Conservation (phyloP, 2,113 vertebrate genomes). For the Todiramphus saurophagus region DNA sequence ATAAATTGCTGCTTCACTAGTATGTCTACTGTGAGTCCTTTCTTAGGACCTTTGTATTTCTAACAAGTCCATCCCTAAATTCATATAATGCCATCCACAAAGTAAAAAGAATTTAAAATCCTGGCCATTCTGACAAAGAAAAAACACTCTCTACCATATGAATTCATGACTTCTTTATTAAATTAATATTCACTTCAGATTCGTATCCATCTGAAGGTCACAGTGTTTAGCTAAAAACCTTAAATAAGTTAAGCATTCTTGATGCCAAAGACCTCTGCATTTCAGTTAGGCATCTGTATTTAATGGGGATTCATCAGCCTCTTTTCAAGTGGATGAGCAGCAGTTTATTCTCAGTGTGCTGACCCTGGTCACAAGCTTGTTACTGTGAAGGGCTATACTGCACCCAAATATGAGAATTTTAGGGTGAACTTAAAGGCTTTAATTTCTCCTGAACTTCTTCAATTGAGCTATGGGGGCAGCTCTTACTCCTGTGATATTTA, state of each 20-base stretch:
- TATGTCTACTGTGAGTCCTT: too few relatives aligned
- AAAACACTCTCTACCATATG: neutral
- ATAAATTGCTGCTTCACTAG: too few relatives aligned
- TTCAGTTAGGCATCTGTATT: neutral
- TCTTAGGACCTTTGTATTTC: too few relatives aligned
- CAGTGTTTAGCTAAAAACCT: neutral
- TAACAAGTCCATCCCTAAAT: neutral
- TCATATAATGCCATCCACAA: neutral
- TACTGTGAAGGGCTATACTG: neutral
- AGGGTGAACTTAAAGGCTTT: neutral
- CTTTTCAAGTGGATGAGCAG: neutral
- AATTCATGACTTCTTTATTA: neutral
- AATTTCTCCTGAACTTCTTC: neutral
- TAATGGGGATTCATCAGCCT: neutral
- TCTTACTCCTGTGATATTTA: neutral
- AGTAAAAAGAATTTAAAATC: neutral
- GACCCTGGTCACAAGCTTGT: neutral
- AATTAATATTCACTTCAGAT: neutral
- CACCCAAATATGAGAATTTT: neutral
- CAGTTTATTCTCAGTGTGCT: neutral
- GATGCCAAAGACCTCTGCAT: neutral
- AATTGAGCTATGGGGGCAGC: neutral
- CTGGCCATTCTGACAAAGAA: neutral
- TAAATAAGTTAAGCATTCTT: neutral
- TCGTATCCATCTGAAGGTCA: slow-evolving; percentile 4